phyloP scores from a whole-genome alignment of 2,113 vertebrate species.

The Rana temporaria region DNA sequence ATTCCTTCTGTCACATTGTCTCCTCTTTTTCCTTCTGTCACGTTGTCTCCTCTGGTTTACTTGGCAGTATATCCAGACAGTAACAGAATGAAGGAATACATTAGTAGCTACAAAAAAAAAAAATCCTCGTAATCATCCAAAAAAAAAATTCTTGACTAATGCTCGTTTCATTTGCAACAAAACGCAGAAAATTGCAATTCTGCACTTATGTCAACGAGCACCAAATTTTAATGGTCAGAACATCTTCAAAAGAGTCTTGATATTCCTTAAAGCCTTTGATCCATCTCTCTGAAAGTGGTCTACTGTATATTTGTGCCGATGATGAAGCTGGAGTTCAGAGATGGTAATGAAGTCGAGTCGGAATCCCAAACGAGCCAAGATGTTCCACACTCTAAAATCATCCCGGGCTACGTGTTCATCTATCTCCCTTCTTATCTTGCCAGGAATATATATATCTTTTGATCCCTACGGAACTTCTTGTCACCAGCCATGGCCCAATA shows the following conservation, averaged over 20 bases:
- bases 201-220: background rate
- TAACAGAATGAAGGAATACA: conserved; percentile 33
- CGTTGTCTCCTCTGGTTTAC: background rate
- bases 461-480: background rate
- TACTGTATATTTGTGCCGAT: background rate
- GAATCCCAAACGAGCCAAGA: conserved; percentile 60
- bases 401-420: conserved; percentile 47
- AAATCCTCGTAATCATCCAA: too few species aligned
- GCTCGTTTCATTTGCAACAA: background rate
- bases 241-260: background rate
- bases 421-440: conserved; percentile 52
- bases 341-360: conserved; percentile 63
- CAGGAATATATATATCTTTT: background rate
- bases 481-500: background rate
- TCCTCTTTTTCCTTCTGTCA: background rate
- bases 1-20: background rate
- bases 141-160: background rate
- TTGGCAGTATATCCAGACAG: conserved; percentile 33
- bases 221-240: background rate
- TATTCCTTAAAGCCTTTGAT: background rate
- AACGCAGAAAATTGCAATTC: background rate
- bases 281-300: too few species aligned
- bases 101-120: conserved; percentile 4
- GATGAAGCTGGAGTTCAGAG: conserved; percentile 51
- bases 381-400: conserved; percentile 64